phyloP scores from a whole-genome alignment of 2,888 invertebrate genomes.

The Rhagonycha lutea region DNA sequence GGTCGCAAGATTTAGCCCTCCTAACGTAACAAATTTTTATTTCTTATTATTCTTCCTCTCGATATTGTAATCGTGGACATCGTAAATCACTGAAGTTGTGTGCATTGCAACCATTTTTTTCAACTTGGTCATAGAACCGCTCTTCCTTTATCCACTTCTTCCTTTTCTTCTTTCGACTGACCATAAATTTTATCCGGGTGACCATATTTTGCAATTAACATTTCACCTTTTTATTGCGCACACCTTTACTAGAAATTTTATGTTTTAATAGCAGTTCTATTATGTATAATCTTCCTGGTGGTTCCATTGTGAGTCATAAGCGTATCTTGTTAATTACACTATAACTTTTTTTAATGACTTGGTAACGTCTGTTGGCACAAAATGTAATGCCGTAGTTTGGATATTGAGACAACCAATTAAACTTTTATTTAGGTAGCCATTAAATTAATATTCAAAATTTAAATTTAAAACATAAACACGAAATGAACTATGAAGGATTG shows the following conservation, averaged over 20 bases:
- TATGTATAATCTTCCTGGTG: not conserved
- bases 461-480: not conserved
- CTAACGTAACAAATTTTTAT: not conserved
- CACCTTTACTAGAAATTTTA: not conserved
- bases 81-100: not conserved
- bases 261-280: not conserved
- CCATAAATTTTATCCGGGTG: not conserved
- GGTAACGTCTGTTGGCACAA: not conserved
- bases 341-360: not conserved
- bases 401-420: not conserved
- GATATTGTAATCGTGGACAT: not conserved
- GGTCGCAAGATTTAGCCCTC: not conserved
- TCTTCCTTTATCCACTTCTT: not conserved
- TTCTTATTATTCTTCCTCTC: not conserved
- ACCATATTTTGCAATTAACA: not conserved
- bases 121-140: not conserved
- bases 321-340: not conserved
- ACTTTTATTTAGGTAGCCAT: not conserved
- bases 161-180: not conserved
- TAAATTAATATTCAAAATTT: not conserved
- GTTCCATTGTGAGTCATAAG: not conserved
- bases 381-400: not conserved
- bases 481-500: too few species aligned
- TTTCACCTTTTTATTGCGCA: not conserved
- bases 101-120: not conserved